Base-by-base conservation (phyloP, 2,888 invertebrate species). In the Epinotia nisella region DNA sequence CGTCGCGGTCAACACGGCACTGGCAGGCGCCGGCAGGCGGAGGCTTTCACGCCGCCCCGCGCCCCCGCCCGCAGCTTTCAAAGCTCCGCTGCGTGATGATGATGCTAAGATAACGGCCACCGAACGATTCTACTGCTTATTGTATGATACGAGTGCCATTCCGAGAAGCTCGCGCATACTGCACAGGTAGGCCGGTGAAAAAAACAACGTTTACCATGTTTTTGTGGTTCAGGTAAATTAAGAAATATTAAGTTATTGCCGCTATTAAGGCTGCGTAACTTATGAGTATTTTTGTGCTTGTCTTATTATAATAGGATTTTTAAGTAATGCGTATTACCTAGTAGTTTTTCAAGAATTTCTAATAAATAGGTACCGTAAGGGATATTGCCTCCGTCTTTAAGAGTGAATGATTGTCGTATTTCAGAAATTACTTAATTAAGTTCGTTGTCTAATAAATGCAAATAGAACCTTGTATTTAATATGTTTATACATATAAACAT, bases 81-180 rank as follows among this genome's bases (percentile, higher is more conserved):
- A 89, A 90, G 91, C 92, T 91, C 89, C 89, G 86, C 87, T 87
- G 88, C 88, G 87, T 89, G 90, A 90, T 90, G 92, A 91, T 92
- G 91, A 90, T 91, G 86, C 89, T 84, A 83, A 90, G 92, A 92
- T 93, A 92, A 93, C 91, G 89, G 90, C 89, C 87, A 87, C 88
- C 88, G 88, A 88, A 89, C 90, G 90, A 90, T 89, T 91, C 87
- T 86, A 87, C 90, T 91, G 92, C 91, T 91, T 92, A 91, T 92
- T 91, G 90, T 92, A 90, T 87, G 85, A 88, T 89, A 85, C 85
- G 83, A 88, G 85, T 84, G 49, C 49, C 83, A 87, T 88, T 88
- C 86, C 80, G 74, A 85, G 86, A 90, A 87, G 85, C 81, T 80
- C 80, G 80, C 24, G 49, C 68, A 62, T 74, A 71, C 77, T 77